phyloP scores from a whole-genome alignment of 2,797 vertebrate species.

The Crocodylus rhombifer region DNA sequence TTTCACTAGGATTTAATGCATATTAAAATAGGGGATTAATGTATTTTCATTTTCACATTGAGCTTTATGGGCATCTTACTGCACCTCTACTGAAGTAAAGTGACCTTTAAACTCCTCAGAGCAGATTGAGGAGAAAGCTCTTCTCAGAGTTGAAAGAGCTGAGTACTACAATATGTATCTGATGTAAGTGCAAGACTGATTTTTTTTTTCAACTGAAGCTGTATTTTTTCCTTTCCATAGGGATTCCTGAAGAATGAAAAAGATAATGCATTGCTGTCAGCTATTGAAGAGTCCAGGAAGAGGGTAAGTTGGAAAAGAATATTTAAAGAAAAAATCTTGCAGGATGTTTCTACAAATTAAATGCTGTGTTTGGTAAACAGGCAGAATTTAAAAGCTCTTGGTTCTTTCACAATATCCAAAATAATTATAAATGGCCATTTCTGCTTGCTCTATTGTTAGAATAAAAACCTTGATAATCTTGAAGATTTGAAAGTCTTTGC shows the following conservation, averaged over 20 bases:
- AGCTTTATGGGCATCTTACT: constrained; percentile 11
- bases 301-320: constrained; percentile 84
- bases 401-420: background rate
- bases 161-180: background rate
- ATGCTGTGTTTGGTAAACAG: background rate
- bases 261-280: constrained; percentile 96
- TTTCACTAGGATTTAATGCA: constrained; percentile 53
- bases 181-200: background rate
- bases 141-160: background rate
- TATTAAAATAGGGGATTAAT: constrained; percentile 58
- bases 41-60: constrained; percentile 19
- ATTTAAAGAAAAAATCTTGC: background rate
- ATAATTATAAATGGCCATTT: background rate
- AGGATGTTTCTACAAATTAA: background rate
- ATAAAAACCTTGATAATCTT: background rate
- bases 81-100: background rate
- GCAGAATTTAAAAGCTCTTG: background rate
- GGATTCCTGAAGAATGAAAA: constrained; percentile 98
- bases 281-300: constrained; percentile 97
- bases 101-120: constrained; percentile 45
- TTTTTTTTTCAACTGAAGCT: constrained; percentile 17
- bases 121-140: background rate
- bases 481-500: background rate
- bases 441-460: background rate
- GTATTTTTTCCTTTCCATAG: constrained; percentile 76